Percentiles rank a stretch among this genome's conserved stretches.
Conservation (phyloP, 2,113 vertebrate genomes). For the Lamprotornis superbus region DNA sequence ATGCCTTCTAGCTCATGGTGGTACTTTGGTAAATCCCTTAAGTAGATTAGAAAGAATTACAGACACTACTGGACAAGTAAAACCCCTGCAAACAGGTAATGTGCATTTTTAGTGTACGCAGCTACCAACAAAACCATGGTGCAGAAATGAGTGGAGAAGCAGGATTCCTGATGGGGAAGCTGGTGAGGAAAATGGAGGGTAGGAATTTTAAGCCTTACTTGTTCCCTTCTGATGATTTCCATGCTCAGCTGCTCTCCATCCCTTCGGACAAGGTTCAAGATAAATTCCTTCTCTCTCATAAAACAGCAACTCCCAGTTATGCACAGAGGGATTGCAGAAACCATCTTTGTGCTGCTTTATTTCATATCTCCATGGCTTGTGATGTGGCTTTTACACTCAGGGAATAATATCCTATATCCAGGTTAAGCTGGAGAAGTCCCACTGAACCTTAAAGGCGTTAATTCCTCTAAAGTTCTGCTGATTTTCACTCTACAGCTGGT, state of each 20-base stretch:
- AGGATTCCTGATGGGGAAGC: background rate
- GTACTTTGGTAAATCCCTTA: slow-evolving; percentile 44
- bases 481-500: background rate
- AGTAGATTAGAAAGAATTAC: slow-evolving; percentile 52
- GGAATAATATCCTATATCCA: background rate
- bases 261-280: background rate
- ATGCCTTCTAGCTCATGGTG: background rate
- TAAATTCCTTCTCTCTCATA: background rate
- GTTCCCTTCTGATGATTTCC: background rate
- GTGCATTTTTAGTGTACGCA: background rate
- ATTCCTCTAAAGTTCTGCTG: background rate
- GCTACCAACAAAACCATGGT: background rate
- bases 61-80: background rate
- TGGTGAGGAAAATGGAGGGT: background rate
- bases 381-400: background rate
- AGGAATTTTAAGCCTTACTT: background rate
- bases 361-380: background rate
- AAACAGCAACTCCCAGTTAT: background rate
- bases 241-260: background rate
- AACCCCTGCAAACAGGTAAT: background rate
- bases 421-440: background rate
- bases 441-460: background rate
- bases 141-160: background rate
- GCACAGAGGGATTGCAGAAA: background rate
- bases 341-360: background rate